Evolutionary conservation across 2,888 invertebrate species (phyloP), one percentile per base, ranked within the genome.

Genomic region (Augiades crinisus): DNA sequence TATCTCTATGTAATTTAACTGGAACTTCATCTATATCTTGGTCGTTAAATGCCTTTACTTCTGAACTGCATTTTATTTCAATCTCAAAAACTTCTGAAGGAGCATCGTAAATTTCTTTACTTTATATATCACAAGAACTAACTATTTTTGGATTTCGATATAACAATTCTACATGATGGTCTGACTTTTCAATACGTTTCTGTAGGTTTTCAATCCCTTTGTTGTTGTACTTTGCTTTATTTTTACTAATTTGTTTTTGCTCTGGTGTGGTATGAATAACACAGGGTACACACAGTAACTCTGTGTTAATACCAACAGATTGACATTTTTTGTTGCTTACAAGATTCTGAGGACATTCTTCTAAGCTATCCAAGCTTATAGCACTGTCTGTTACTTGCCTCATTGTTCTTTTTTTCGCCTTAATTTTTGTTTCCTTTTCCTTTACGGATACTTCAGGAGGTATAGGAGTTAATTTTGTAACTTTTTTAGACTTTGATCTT

Each of bases 281-380:
- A 63, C 89, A 89, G 12, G 88, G 88, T 38, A 80, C 64, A 63
- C 72, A 70, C 4, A 82, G 63, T 8, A 88, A 65, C 62, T 86
- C 85, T 12, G 82, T 85, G 55, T 86, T 84, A 24, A 82, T 80
- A 3, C 81, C 84, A 55, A 84, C 63, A 16, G 84, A 81, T 53
- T 78, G 77, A 56, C 68, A 71, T 36, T 68, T 74, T 59, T 67
- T 70, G 36, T 67, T 67, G 22, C 55, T 58, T 24, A 43, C 55
- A 7, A 57, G 63, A 52, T 60, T 60, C 22, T 55, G 53, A 54
- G 63, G 27, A 51, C 53, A 49, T 41, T 77, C 78, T 37, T 88
- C 87, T 33, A 88, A 73, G 58, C 88, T 89, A 57, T 87, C 88
- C 59, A 82, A 65, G 63, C 88, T 89, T 69, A 88, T 80, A 40